Evolutionary conservation across 2,113 vertebrate species (phyloP).

Genomic region (Rhabdomys dilectus): DNA sequence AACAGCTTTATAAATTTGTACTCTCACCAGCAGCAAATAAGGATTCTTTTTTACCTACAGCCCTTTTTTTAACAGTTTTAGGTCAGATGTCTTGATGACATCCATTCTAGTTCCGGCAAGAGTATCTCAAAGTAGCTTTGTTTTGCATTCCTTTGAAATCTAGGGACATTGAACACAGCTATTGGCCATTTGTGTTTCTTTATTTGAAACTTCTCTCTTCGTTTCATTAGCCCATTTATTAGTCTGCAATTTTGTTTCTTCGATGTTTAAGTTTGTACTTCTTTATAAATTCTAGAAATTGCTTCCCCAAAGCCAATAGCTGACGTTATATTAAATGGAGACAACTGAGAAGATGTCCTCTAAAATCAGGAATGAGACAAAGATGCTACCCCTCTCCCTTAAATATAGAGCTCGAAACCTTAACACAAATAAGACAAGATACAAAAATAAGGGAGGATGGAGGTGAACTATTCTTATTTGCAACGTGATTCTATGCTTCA

Average conservation of each 20-base stretch:
- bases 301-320: too few relatives aligned
- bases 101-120: too few relatives aligned
- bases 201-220: neutral
- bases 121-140: neutral
- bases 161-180: neutral
- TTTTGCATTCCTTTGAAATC: neutral
- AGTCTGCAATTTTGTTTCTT: neutral
- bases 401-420: neutral
- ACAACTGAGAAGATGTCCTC: neutral
- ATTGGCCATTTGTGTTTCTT: neutral
- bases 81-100: neutral
- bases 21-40: neutral
- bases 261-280: neutral
- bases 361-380: neutral
- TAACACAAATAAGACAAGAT: neutral
- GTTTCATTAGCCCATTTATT: neutral
- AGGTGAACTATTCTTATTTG: neutral
- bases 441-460: neutral
- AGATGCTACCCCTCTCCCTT: neutral
- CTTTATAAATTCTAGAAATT: neutral
- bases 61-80: too few relatives aligned
- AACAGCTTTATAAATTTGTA: neutral
- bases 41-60: neutral
- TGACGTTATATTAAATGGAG: neutral
- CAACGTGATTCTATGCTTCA: neutral